Conservation (phyloP, 1,140 invertebrate genomes). For the Eumeta japonica region DNA sequence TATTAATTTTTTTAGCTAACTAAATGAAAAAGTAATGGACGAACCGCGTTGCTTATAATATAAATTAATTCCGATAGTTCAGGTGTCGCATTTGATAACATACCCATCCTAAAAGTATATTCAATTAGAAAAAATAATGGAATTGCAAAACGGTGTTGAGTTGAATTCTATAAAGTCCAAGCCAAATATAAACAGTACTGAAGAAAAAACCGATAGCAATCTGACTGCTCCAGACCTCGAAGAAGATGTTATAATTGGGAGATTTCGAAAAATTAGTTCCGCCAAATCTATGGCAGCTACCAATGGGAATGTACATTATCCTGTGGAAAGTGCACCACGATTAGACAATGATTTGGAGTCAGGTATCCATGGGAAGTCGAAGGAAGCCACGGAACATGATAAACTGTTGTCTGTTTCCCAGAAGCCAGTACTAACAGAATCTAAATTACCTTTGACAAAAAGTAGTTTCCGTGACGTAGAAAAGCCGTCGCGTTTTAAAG, state of each 20-base stretch:
- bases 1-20: too few relatives aligned
- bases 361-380: slow-evolving; percentile 38
- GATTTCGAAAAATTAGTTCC: slow-evolving; percentile 55
- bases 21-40: too few relatives aligned
- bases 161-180: slow-evolving; percentile 34
- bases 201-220: slow-evolving; percentile 12
- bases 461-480: slow-evolving; percentile 63
- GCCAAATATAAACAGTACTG: slow-evolving; percentile 9
- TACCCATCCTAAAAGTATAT: too few relatives aligned
- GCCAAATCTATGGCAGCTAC: slow-evolving; percentile 56
- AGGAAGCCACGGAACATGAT: slow-evolving; percentile 25
- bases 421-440: slow-evolving; percentile 18
- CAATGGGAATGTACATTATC: slow-evolving; percentile 49
- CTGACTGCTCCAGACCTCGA: slow-evolving; percentile 31
- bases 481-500: slow-evolving; percentile 60
- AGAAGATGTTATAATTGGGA: slow-evolving; percentile 52
- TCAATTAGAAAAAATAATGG: too few relatives aligned
- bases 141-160: slow-evolving; percentile 46
- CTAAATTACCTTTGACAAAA: slow-evolving; percentile 46
- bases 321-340: slow-evolving; percentile 24
- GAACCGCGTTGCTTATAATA: too few relatives aligned
- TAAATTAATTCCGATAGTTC: too few relatives aligned
- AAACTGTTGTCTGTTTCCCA: slow-evolving; percentile 19
- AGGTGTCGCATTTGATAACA: too few relatives aligned
- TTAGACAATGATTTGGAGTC: slow-evolving; percentile 37